Percentiles rank a stretch among this genome's conserved stretches.
phyloP scores from a whole-genome alignment of 2,113 vertebrate genomes.

The Murina feae region DNA sequence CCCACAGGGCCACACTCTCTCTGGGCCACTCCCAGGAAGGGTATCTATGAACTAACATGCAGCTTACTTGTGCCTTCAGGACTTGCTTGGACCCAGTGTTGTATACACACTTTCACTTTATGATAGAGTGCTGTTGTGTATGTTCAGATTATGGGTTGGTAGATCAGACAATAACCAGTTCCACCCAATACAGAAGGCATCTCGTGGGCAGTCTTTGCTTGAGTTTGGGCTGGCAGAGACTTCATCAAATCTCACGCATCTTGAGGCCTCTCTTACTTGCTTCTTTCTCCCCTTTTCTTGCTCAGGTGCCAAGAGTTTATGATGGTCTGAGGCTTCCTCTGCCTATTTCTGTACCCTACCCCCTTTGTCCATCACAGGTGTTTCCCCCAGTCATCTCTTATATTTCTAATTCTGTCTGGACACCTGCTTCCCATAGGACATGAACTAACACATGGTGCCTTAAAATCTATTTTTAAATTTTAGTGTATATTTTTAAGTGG shows the following conservation, averaged over 20 bases:
- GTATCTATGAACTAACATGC: too few relatives aligned
- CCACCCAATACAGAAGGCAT: not conserved
- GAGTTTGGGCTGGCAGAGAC: not conserved
- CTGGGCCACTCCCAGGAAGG: not conserved
- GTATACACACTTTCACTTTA: not conserved
- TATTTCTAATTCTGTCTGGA: conserved; percentile 31
- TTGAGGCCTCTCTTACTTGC: not conserved
- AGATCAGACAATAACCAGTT: not conserved
- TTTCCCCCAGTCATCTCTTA: not conserved
- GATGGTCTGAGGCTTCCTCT: not conserved
- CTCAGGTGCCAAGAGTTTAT: not conserved
- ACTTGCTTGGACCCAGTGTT: not conserved
- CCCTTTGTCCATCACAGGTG: not conserved
- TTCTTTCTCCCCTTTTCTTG: not conserved
- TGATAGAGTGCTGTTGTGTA: not conserved
- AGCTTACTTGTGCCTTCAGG: not conserved
- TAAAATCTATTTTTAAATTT: conserved; percentile 36
- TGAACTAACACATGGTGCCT: not conserved
- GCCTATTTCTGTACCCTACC: not conserved
- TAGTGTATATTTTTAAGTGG: conserved; percentile 15
- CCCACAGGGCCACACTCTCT: not conserved
- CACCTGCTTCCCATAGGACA: conserved; percentile 20
- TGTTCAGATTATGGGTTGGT: not conserved
- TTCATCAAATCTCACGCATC: accelerated
- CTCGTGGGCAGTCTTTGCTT: not conserved